Evolutionary conservation across 2,888 invertebrate species (phyloP).

Genomic region (Micoletzkya japonica): DNA sequence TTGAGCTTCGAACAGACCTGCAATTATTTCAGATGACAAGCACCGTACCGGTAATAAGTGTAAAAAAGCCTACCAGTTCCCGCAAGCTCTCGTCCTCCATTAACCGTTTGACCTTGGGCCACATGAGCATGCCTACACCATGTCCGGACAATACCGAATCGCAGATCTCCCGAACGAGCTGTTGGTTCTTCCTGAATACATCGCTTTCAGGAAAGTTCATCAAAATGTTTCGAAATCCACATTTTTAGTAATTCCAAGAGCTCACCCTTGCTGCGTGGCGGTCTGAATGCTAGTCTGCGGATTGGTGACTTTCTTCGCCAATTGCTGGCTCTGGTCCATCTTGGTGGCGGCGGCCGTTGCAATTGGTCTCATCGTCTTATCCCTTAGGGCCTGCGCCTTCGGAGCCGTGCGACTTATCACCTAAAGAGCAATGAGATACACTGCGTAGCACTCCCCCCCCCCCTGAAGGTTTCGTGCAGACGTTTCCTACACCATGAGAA

Average conservation of each 20-base stretch:
- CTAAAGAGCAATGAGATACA: slow-evolving; percentile 26
- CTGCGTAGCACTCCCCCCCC: too few relatives aligned
- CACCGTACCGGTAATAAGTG: not conserved
- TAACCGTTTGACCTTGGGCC: slow-evolving; percentile 69
- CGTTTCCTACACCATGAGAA: too few relatives aligned
- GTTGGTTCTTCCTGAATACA: slow-evolving; percentile 62
- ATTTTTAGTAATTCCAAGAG: not conserved
- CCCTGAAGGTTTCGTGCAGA: too few relatives aligned
- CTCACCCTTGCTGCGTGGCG: slow-evolving; percentile 55
- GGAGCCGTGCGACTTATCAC: slow-evolving; percentile 61
- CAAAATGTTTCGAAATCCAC: not conserved
- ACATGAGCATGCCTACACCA: slow-evolving; percentile 93
- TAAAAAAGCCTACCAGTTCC: slow-evolving; percentile 74
- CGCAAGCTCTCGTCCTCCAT: slow-evolving; percentile 99
- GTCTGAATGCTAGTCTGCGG: slow-evolving; percentile 41
- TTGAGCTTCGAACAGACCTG: slow-evolving; percentile 85
- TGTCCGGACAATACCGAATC: slow-evolving; percentile 80
- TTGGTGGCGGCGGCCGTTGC: slow-evolving; percentile 50
- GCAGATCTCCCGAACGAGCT: slow-evolving; percentile 61
- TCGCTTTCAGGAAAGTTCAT: not conserved
- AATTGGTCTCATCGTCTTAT: slow-evolving; percentile 59
- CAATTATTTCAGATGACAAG: not conserved
- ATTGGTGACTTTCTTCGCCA: slow-evolving; percentile 40
- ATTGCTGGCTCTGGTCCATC: slow-evolving; percentile 59
- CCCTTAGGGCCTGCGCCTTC: slow-evolving; percentile 60